Base-by-base conservation (phyloP, 2,797 vertebrate species). In the Oreortyx pictus region DNA sequence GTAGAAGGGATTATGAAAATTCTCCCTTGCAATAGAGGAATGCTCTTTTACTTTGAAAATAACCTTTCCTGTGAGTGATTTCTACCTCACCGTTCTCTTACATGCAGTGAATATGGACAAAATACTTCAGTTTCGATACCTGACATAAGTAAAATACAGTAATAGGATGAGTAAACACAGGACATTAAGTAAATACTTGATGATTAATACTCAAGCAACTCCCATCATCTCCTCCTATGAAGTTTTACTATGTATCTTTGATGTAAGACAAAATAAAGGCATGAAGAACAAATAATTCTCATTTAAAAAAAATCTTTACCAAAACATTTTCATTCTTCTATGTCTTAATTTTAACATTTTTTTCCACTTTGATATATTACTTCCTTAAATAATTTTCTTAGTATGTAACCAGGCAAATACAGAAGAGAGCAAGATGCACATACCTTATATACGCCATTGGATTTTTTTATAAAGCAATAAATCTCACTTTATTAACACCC, bases 161-260 rank as follows among this genome's bases (percentile, higher is more conserved):
- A 88, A 93, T 50, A 46, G 67, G 89, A 74, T 86, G 76, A 93
- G 23, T 64, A 79, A 76, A 86, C 60, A 50, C 24, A 91, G 56
- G 16, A 74, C 15, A 35, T 49, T 15, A 89, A 76, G 88, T 70
- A 85, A 67, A 64, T 18, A 6, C 41, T 61, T 66, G 74, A 88
- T 92, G 79, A 94, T 64, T 86, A 95, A 94, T 57, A 90, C 41
- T 50, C 27, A 56, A 82, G 52, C 37, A 91, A 71, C 49, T 88
- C 56, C 41, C 25, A 1, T 72, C 56, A 82, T 61, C 65, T 57
- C 41, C 74, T 94, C 88, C 86, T 82, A 90, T 46, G 59, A 62
- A 94, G 93, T 91, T 91, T 67, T 49, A 67, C 76, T 86, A 80
- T 54, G 31, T 12, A 59, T 71, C 89, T 71, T 88, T 96, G 56